Conservation (phyloP, 2,797 vertebrate species). For the Ctenochaetus hawaiiensis region DNA sequence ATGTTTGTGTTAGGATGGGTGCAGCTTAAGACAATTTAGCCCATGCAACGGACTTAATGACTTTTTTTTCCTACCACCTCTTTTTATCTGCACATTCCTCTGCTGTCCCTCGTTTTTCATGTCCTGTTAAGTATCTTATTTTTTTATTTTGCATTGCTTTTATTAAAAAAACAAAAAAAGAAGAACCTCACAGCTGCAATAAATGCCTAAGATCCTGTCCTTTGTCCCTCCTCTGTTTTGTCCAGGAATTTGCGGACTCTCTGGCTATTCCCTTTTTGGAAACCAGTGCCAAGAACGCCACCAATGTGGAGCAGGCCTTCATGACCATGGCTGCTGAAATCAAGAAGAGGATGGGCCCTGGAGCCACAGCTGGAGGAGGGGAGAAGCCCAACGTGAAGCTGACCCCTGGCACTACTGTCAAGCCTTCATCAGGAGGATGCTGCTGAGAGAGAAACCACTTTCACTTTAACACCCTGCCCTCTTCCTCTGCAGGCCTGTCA, state of each 20-base stretch:
- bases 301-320: slow-evolving; percentile 99
- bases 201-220: neutral
- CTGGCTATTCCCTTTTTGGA: slow-evolving; percentile 99
- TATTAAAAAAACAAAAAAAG: neutral
- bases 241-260: slow-evolving; percentile 98
- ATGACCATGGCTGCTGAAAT: slow-evolving; percentile 99
- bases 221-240: slow-evolving; percentile 4
- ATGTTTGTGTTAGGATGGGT: too few relatives aligned
- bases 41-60: accelerated
- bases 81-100: neutral
- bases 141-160: neutral
- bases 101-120: neutral
- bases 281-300: slow-evolving; percentile 99
- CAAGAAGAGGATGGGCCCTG: slow-evolving; percentile 98
- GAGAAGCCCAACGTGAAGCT: slow-evolving; percentile 98
- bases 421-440: slow-evolving; percentile 96
- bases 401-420: slow-evolving; percentile 95
- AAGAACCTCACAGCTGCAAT: neutral
- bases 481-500: slow-evolving; percentile 34
- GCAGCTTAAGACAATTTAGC: neutral
- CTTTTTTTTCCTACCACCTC: neutral
- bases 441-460: slow-evolving; percentile 89
- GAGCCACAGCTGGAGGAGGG: slow-evolving; percentile 93
- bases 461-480: slow-evolving; percentile 10
- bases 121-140: neutral